phyloP scores from a whole-genome alignment of 2,797 vertebrate genomes.

The Cynopterus sphinx region DNA sequence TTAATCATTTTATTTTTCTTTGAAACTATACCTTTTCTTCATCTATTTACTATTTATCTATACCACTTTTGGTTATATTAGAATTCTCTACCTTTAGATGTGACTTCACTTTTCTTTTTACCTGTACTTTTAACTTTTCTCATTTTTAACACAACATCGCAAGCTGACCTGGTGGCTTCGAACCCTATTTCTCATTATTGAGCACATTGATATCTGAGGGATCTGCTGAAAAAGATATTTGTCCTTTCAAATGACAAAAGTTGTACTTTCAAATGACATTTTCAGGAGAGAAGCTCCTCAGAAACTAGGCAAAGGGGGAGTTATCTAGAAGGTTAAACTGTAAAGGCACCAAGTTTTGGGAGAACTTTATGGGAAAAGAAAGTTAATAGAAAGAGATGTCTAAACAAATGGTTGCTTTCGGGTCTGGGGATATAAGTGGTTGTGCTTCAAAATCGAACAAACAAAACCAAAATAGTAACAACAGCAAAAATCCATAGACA shows the following conservation, averaged over 20 bases:
- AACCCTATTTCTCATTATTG: background rate
- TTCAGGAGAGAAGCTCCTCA: background rate
- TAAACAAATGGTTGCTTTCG: background rate
- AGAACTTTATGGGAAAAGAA: background rate
- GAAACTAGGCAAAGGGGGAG: background rate
- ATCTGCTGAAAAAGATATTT: background rate
- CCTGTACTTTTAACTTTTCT: background rate
- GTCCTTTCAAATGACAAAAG: background rate
- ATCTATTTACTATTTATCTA: background rate
- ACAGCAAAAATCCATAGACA: background rate
- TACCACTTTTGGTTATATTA: background rate
- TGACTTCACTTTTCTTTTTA: background rate
- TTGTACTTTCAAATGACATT: background rate
- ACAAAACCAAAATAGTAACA: background rate
- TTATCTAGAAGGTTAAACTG: background rate
- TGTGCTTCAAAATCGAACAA: background rate
- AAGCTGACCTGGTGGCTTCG: background rate
- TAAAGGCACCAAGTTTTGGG: background rate
- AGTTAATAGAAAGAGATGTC: background rate
- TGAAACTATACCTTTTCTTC: background rate
- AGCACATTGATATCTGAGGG: background rate
- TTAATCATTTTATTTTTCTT: background rate
- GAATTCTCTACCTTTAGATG: background rate
- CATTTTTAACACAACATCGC: background rate
- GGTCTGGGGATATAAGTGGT: background rate